Evolutionary conservation across 2,113 vertebrate genomes (phyloP), one percentile per base, ranked within the genome.

Genomic region (Thryonomys swinderianus): DNA sequence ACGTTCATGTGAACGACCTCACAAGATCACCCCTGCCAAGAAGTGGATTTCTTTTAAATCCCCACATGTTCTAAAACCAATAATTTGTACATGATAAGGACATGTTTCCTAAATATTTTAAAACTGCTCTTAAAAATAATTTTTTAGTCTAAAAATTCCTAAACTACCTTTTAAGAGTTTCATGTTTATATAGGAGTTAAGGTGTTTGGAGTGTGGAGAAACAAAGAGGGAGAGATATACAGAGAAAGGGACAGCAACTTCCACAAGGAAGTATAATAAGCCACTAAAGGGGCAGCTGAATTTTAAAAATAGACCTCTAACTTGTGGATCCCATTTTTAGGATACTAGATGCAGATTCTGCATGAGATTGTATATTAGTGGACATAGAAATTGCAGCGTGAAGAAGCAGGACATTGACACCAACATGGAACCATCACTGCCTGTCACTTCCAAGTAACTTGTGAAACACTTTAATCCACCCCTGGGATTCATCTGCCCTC

Each of bases 271-370:
- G 12, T 64, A 59, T 4, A 66, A 76, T 12, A 79, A 81, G 53
- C 3, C 7, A 89, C 42, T 40, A 89, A 93, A 94, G 78, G 55
- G 81, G 23, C 32, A 45, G 48, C 4, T 78, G 40, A 79, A 34
- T 55, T 89, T 84, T 84, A 74, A 76, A 93, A 91, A 73, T 76
- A 84, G 80, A 88, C 40, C 62, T 88, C 81, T n/a, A 85, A 83
- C 11, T 34, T 73, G 16, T 69, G 27, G 40, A 92, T 59, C 25
- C 67, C 85, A 87, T 57, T 81, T 88, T 55, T 55, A 2, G 11
- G 4, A 86, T 5, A 53, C 42, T 4, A 73, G 48, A 23, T 32
- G 32, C 17, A 32, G 32, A 64, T 42, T 95, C 40, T 21, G 17
- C 48, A 14, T n/a, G 13, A 45, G 30, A 69, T 37, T 90, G 40